phyloP scores from a whole-genome alignment of 1,140 invertebrate species.

The Drosophila bocqueti region DNA sequence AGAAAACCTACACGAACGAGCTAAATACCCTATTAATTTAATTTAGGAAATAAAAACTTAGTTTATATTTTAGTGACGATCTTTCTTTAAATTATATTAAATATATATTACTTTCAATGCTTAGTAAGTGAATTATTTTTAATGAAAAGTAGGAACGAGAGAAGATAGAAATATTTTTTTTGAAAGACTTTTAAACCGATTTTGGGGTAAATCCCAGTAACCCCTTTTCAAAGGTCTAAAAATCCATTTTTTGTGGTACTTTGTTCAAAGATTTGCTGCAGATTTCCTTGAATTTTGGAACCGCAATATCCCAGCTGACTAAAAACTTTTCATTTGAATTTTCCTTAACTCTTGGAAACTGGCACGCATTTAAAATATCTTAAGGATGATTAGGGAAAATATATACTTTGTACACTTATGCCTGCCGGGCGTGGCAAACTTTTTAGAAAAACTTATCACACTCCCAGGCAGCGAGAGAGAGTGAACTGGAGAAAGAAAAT shows the following conservation, averaged over 20 bases:
- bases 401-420: constrained; percentile 21
- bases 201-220: accelerated
- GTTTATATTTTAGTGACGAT: not conserved
- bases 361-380: constrained; percentile 23
- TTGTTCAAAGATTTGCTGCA: not conserved
- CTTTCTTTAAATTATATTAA: not conserved
- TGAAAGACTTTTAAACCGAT: not conserved
- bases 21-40: constrained; percentile 1
- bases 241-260: not conserved
- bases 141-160: too few species aligned
- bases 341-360: constrained; percentile 9
- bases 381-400: constrained; percentile 36
- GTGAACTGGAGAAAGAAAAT: constrained; percentile 35
- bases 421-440: constrained; percentile 17
- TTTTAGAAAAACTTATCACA: constrained; percentile 50
- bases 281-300: not conserved
- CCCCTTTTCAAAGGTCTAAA: not conserved
- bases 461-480: constrained; percentile 22
- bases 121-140: not conserved
- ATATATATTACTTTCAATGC: too few species aligned
- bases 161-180: too few species aligned
- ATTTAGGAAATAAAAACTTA: accelerated
- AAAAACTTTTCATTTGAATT: constrained; percentile 1
- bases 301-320: not conserved
- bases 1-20: too few species aligned